A percentile compares a stretch with the other conserved stretches of the same genome.
phyloP scores from a whole-genome alignment of 2,113 vertebrate species.

The Carassius auratus region DNA sequence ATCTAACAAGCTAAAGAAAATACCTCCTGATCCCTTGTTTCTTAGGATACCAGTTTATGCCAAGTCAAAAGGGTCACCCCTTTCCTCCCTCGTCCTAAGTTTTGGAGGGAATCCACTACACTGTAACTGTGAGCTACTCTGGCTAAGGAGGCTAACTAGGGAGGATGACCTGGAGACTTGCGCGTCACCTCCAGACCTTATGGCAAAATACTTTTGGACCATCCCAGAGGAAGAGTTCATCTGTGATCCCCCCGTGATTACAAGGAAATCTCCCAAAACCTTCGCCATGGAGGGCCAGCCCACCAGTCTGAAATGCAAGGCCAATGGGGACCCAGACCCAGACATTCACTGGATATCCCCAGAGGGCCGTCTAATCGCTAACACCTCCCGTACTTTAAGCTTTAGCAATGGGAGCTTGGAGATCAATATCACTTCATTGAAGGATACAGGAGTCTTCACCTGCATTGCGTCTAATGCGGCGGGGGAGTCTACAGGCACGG shows the following conservation, averaged over 20 bases:
- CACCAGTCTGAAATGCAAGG: slow-evolving; percentile 89
- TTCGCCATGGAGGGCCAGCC: slow-evolving; percentile 77
- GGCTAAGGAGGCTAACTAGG: slow-evolving; percentile 87
- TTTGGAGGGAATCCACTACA: slow-evolving; percentile 92
- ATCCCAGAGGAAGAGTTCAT: slow-evolving; percentile 95
- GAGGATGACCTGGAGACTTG: slow-evolving; percentile 94
- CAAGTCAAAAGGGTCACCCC: slow-evolving; percentile 83
- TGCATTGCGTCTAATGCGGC: slow-evolving; percentile 95
- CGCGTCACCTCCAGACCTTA: slow-evolving; percentile 86
- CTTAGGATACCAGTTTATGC: slow-evolving; percentile 90
- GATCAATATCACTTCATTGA: slow-evolving; percentile 74
- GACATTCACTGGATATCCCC: slow-evolving; percentile 92
- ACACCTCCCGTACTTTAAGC: slow-evolving; percentile 81
- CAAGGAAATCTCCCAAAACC: slow-evolving; percentile 79
- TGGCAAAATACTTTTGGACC: slow-evolving; percentile 94
- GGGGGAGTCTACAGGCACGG: slow-evolving; percentile 87
- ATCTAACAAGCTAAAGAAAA: slow-evolving; percentile 95
- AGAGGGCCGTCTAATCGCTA: slow-evolving; percentile 87
- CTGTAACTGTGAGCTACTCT: slow-evolving; percentile 94
- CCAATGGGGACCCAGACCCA: slow-evolving; percentile 91
- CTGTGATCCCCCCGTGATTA: slow-evolving; percentile 93
- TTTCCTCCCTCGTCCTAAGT: slow-evolving; percentile 85
- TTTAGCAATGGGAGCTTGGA: slow-evolving; percentile 92
- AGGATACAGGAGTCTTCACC: slow-evolving; percentile 86
- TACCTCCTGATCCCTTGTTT: slow-evolving; percentile 91